phyloP scores from a whole-genome alignment of 2,113 vertebrate species.

The Podilymbus podiceps region DNA sequence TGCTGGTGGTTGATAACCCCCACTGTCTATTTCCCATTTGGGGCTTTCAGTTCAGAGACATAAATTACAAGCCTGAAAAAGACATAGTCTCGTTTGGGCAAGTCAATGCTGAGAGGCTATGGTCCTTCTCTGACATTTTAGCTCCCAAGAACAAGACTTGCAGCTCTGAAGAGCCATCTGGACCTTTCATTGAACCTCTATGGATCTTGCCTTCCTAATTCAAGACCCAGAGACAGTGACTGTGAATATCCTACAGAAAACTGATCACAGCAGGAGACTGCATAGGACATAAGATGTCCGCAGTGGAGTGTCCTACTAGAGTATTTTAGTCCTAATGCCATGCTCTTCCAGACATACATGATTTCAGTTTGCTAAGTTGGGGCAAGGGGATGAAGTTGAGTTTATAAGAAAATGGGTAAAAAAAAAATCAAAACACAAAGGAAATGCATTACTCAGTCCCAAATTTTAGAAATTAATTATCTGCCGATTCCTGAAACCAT shows the following conservation, averaged over 20 bases:
- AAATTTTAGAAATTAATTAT: slow-evolving; percentile 38
- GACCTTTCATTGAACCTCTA: neutral
- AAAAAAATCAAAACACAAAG: neutral
- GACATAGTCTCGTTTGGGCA: neutral
- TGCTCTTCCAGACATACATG: neutral
- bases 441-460: slow-evolving; percentile 22
- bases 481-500: neutral
- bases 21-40: neutral
- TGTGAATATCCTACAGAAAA: neutral
- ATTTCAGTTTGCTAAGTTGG: neutral
- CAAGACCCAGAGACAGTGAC: neutral
- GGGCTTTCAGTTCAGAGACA: neutral
- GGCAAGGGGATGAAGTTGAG: neutral
- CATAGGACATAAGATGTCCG: neutral
- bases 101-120: neutral
- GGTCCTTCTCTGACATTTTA: neutral
- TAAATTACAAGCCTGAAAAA: neutral
- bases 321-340: neutral
- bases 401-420: neutral
- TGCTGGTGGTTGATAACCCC: neutral
- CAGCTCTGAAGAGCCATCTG: neutral
- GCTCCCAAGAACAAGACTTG: neutral
- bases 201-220: neutral
- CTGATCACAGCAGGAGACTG: neutral
- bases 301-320: neutral